These are phyloP conservation scores for Melanaphis sacchari DNA, from an alignment of 1,140 invertebrate species.

Conservation along the genomic window DNA sequence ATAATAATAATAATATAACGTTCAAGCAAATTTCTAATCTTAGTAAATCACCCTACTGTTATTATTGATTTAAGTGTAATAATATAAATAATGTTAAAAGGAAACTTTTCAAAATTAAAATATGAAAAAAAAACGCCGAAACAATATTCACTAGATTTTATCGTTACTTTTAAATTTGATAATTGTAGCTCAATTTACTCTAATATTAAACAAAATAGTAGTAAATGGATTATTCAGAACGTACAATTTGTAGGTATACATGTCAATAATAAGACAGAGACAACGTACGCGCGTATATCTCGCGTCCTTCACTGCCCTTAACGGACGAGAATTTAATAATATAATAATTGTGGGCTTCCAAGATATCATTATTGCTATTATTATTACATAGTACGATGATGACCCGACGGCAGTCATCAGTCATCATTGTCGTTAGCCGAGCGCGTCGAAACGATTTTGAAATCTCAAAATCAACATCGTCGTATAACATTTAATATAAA, in stretches of 20 bases:
- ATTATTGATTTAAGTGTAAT: too few species aligned
- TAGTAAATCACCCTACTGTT: too few species aligned
- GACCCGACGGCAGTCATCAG: background rate
- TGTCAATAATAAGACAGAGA: background rate
- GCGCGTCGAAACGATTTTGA: slow-evolving; percentile 7
- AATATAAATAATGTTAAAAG: background rate
- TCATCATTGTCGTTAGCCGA: slow-evolving; percentile 11
- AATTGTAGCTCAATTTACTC: too few species aligned
- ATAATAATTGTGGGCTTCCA: background rate
- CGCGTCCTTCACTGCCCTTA: too few species aligned
- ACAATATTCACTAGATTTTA: background rate
- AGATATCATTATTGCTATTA: background rate
- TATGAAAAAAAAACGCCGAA: background rate
- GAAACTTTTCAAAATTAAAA: background rate
- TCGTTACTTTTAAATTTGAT: background rate
- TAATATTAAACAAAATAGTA: too few species aligned
- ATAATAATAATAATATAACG: too few species aligned
- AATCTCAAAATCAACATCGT: background rate
- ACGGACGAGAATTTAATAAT: background rate
- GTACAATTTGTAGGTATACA: background rate
- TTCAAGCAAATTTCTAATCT: too few species aligned
- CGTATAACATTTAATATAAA: background rate
- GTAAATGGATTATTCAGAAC: too few species aligned
- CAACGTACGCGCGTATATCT: background rate
- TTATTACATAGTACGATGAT: background rate